These are phyloP conservation scores for Yponomeuta evonymella DNA, from an alignment of 2,888 invertebrate genomes.

Conservation along the genomic window DNA sequence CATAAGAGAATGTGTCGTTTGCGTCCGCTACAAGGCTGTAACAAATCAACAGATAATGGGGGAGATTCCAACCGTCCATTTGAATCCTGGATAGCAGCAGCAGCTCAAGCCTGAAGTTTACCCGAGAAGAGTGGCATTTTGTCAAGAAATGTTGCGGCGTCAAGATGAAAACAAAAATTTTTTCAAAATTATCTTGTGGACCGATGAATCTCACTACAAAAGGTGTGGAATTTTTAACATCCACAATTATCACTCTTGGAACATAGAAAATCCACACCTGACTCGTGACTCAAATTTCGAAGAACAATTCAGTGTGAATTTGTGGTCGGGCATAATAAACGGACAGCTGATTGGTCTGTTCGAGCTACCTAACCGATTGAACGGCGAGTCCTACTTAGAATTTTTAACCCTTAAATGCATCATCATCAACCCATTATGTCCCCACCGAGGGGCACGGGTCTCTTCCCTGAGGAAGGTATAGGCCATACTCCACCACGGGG, in stretches of 20 bases:
- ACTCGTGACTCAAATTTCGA: slow-evolving; percentile 26
- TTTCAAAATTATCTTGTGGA: slow-evolving; percentile 17
- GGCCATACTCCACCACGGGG: too few relatives aligned
- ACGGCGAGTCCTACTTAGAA: slow-evolving; percentile 20
- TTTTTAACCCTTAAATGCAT: slow-evolving; percentile 14
- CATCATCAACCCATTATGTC: too few relatives aligned
- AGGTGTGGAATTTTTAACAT: slow-evolving; percentile 17
- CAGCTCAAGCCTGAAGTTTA: slow-evolving; percentile 19
- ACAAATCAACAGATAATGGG: too few relatives aligned
- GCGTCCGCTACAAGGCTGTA: too few relatives aligned
- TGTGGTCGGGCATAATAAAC: slow-evolving; percentile 28
- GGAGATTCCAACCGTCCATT: too few relatives aligned
- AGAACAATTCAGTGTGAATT: slow-evolving; percentile 27
- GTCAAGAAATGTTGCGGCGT: slow-evolving; percentile 19
- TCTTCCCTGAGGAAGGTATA: too few relatives aligned
- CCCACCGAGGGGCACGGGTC: too few relatives aligned
- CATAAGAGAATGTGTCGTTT: too few relatives aligned
- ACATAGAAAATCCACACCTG: slow-evolving; percentile 13
- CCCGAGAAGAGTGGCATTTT: slow-evolving; percentile 22
- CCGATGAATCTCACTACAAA: slow-evolving; percentile 17
- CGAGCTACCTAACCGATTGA: slow-evolving; percentile 23
- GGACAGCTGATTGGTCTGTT: slow-evolving; percentile 26
- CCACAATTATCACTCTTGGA: slow-evolving; percentile 15
- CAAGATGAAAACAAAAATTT: slow-evolving; percentile 11
- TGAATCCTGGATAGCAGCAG: not conserved